phyloP scores from a whole-genome alignment of 2,888 invertebrate genomes.

The Schrankia costaestrigalis region DNA sequence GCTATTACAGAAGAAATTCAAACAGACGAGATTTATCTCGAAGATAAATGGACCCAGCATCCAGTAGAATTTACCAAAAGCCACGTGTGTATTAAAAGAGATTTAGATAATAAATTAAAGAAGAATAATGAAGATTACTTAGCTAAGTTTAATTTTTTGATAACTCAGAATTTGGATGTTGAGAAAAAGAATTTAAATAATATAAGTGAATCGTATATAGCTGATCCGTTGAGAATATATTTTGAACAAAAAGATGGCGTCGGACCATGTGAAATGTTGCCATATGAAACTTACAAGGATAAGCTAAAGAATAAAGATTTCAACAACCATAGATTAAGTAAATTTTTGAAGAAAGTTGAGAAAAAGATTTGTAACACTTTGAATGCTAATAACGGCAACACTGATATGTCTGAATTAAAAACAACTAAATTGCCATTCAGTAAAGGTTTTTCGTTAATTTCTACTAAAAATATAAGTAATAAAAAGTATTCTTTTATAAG shows the following conservation, averaged over 20 bases:
- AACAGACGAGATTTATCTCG: slow-evolving; percentile 55
- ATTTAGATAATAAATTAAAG: slow-evolving; percentile 31
- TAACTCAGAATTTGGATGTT: slow-evolving; percentile 27
- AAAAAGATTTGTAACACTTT: slow-evolving; percentile 51
- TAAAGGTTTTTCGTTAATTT: slow-evolving; percentile 51
- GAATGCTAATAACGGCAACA: slow-evolving; percentile 47
- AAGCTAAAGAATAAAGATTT: slow-evolving; percentile 55
- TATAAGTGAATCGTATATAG: slow-evolving; percentile 46
- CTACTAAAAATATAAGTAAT: slow-evolving; percentile 36
- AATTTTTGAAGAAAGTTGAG: slow-evolving; percentile 61
- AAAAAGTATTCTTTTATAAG: slow-evolving; percentile 42
- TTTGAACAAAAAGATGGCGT: slow-evolving; percentile 72
- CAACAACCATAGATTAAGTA: slow-evolving; percentile 45
- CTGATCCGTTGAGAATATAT: slow-evolving; percentile 57
- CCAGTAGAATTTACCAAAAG: slow-evolving; percentile 65
- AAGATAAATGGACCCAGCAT: slow-evolving; percentile 67
- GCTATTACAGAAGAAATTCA: slow-evolving; percentile 62
- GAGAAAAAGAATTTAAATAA: slow-evolving; percentile 26
- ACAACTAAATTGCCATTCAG: slow-evolving; percentile 58
- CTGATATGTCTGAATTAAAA: slow-evolving; percentile 41
- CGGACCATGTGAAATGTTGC: slow-evolving; percentile 55
- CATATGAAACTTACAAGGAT: slow-evolving; percentile 51
- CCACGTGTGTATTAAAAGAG: slow-evolving; percentile 40
- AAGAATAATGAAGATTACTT: slow-evolving; percentile 47
- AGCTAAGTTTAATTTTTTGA: slow-evolving; percentile 49